Conservation (phyloP, 1,140 invertebrate genomes). For the Bombus terrestris region DNA sequence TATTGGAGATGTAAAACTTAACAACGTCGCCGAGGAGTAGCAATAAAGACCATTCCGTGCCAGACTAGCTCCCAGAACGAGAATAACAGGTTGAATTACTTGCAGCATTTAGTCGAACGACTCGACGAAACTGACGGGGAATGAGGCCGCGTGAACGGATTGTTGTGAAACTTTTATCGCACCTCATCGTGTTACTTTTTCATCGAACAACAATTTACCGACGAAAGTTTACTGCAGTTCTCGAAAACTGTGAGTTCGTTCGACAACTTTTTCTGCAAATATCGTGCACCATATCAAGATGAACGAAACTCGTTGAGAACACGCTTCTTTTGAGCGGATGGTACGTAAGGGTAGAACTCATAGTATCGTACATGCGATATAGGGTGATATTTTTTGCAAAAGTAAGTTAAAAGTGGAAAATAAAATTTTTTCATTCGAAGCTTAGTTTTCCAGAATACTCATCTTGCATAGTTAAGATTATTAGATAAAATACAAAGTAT, state of each 20-base stretch:
- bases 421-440: neutral
- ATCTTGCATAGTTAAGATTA: too few species aligned
- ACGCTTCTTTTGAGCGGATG: neutral
- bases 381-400: neutral
- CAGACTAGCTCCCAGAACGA: constrained; percentile 22
- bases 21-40: constrained; percentile 21
- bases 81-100: constrained; percentile 45
- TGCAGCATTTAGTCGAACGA: constrained; percentile 32
- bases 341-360: too few species aligned
- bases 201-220: neutral
- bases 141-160: neutral
- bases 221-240: neutral
- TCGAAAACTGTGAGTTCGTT: too few species aligned
- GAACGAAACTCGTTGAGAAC: neutral
- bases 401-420: neutral
- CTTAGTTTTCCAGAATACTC: neutral
- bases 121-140: neutral
- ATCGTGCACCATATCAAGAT: neutral
- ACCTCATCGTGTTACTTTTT: neutral
- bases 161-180: constrained; percentile 21
- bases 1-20: constrained; percentile 58
- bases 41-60: constrained; percentile 40
- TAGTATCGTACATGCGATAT: neutral
- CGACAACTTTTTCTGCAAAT: neutral
- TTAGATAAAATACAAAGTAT: too few species aligned